phyloP scores from a whole-genome alignment of 2,888 invertebrate genomes.

The Yponomeuta cagnagella region DNA sequence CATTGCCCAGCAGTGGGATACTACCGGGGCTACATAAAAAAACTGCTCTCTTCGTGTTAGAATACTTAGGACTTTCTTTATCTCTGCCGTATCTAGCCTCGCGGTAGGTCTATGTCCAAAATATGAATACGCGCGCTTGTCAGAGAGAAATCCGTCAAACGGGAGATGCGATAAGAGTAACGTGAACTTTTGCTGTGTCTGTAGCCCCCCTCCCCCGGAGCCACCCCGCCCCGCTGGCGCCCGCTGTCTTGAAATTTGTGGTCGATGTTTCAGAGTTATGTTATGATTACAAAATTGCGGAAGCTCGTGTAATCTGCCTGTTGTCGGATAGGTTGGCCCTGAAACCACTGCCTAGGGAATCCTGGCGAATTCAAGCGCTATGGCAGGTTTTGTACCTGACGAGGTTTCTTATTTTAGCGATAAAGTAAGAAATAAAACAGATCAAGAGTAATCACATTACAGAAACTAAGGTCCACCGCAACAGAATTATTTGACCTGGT shows the following conservation, averaged over 20 bases:
- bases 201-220: conserved; percentile 30
- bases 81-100: neutral
- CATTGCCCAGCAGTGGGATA: too few relatives aligned
- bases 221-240: conserved; percentile 20
- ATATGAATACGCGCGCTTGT: neutral
- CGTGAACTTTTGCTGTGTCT: conserved; percentile 67
- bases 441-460: too few relatives aligned
- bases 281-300: neutral
- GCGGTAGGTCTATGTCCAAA: neutral
- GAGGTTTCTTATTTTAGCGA: too few relatives aligned
- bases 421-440: too few relatives aligned
- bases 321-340: too few relatives aligned
- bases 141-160: conserved; percentile 69
- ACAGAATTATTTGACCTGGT: too few relatives aligned
- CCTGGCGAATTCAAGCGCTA: too few relatives aligned
- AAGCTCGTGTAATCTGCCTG: neutral
- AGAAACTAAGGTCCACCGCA: too few relatives aligned
- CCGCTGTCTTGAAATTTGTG: neutral
- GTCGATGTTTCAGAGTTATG: neutral
- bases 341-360: too few relatives aligned
- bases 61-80: neutral
- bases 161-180: conserved; percentile 61
- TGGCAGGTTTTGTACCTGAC: too few relatives aligned
- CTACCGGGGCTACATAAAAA: too few relatives aligned
- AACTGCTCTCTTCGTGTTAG: too few relatives aligned